Conservation (phyloP, 2,797 vertebrate species). For the Coregonus sp. region DNA sequence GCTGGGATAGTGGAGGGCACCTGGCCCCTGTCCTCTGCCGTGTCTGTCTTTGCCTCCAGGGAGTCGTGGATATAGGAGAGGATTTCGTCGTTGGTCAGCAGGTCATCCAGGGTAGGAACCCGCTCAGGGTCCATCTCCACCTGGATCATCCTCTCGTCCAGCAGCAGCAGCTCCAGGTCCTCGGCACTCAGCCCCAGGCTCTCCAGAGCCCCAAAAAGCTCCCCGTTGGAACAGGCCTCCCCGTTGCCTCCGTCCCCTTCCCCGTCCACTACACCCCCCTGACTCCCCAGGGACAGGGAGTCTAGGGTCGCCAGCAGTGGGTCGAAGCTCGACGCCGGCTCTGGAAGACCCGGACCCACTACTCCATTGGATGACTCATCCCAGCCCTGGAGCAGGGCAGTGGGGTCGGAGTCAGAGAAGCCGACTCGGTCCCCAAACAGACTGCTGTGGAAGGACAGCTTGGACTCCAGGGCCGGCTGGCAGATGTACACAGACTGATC, state of each 20-base stretch:
- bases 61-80: conserved; percentile 74
- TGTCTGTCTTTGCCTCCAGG: conserved; percentile 54
- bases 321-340: conserved; percentile 63
- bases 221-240: conserved; percentile 70
- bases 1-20: conserved; percentile 22
- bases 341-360: conserved; percentile 18
- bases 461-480: conserved; percentile 63
- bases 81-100: conserved; percentile 74
- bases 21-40: conserved; percentile 26
- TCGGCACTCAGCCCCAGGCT: conserved; percentile 76
- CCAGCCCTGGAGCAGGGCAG: conserved; percentile 34
- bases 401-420: conserved; percentile 49
- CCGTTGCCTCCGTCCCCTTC: conserved; percentile 61
- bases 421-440: conserved; percentile 56
- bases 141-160: conserved; percentile 80
- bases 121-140: conserved; percentile 73
- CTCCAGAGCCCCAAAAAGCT: conserved; percentile 78
- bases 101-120: conserved; percentile 63
- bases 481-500: conserved; percentile 78
- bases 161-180: conserved; percentile 79
- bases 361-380: conserved; percentile 11
- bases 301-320: conserved; percentile 77
- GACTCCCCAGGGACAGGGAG: conserved; percentile 71
- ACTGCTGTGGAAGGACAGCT: conserved; percentile 66
- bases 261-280: conserved; percentile 44